Percentiles rank a stretch among this genome's conserved stretches.
Conservation (phyloP, 2,888 invertebrate species). For the Catocala fraxini region DNA sequence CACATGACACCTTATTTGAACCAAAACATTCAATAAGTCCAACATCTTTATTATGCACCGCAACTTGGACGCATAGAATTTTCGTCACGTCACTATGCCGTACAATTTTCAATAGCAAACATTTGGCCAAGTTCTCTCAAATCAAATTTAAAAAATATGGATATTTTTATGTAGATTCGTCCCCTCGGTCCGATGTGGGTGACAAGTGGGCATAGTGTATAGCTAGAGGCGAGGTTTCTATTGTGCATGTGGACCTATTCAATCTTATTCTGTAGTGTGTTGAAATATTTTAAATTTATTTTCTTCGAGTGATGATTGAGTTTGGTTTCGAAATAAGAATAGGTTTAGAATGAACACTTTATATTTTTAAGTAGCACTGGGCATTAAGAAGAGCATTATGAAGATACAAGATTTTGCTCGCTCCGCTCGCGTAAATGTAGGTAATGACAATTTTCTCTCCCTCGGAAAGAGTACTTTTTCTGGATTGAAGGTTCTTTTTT, state of each 20-base stretch:
- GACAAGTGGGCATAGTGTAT: slow-evolving; percentile 73
- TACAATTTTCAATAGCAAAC: slow-evolving; percentile 86
- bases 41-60: slow-evolving; percentile 67
- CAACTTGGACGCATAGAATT: slow-evolving; percentile 73
- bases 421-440: no score
- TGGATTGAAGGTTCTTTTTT: no score
- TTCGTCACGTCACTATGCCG: slow-evolving; percentile 80
- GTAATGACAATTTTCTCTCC: no score
- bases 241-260: slow-evolving; percentile 64
- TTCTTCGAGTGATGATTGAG: slow-evolving; percentile 16
- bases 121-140: slow-evolving; percentile 80
- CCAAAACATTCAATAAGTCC: slow-evolving; percentile 57
- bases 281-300: slow-evolving; percentile 11
- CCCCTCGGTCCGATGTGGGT: slow-evolving; percentile 77
- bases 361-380: no score
- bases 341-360: not conserved
- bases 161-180: slow-evolving; percentile 81
- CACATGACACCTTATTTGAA: slow-evolving; percentile 28
- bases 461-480: no score
- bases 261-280: slow-evolving; percentile 53
- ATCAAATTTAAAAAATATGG: slow-evolving; percentile 86
- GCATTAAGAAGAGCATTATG: no score
- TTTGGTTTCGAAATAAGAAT: slow-evolving; percentile 10
- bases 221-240: slow-evolving; percentile 63
- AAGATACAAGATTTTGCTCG: no score